phyloP scores from a whole-genome alignment of 2,113 vertebrate species.

The Nanorana parkeri region DNA sequence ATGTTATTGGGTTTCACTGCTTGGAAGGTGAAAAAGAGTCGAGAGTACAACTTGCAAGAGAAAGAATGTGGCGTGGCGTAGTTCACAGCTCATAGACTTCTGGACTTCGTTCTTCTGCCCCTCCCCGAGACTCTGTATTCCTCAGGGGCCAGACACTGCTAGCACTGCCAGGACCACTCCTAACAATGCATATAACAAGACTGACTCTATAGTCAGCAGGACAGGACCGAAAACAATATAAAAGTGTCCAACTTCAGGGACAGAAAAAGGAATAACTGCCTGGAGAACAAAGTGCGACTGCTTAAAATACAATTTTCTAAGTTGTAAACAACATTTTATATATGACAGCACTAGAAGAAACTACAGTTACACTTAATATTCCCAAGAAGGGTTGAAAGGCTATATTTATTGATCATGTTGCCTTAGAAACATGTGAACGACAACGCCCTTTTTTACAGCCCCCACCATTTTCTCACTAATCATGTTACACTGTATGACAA shows the following conservation, averaged over 20 bases:
- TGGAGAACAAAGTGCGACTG: not conserved
- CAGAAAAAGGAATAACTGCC: not conserved
- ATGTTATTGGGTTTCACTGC: conserved; percentile 78
- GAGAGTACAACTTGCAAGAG: conserved; percentile 88
- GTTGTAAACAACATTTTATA: not conserved
- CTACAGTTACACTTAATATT: not conserved
- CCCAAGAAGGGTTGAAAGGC: too few species aligned
- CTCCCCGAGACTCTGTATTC: conserved; percentile 22
- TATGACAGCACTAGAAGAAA: conserved; percentile 10
- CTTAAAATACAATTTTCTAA: not conserved
- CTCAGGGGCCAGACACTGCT: conserved; percentile 21
- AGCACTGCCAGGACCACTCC: conserved; percentile 8
- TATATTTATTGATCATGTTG: too few species aligned
- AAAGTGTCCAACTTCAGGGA: not conserved
- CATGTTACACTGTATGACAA: too few species aligned
- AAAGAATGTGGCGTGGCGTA: conserved; percentile 72
- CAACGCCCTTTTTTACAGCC: too few species aligned
- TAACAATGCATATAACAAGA: conserved; percentile 22
- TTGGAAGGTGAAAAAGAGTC: conserved; percentile 87
- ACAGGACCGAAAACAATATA: not conserved
- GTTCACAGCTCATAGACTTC: conserved; percentile 33
- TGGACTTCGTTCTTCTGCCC: not conserved
- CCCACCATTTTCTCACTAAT: too few species aligned
- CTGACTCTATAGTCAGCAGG: not conserved
- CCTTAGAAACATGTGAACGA: too few species aligned